These are phyloP conservation scores for Polyodon spathula DNA, from an alignment of 2,113 vertebrate species.

Conservation along the genomic window DNA sequence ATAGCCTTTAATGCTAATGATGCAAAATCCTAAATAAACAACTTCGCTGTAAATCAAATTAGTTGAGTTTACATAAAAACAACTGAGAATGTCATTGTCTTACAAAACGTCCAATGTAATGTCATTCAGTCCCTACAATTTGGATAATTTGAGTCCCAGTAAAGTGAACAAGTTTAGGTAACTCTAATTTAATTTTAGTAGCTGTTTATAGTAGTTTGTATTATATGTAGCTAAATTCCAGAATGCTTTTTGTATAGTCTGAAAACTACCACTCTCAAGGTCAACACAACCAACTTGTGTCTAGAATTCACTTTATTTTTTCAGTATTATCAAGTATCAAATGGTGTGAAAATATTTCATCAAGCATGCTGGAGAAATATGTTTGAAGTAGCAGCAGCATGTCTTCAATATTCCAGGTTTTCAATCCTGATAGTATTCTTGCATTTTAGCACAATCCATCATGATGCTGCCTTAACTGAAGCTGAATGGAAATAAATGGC, in stretches of 20 bases:
- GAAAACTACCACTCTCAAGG: neutral
- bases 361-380: neutral
- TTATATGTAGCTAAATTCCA: neutral
- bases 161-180: too few relatives aligned
- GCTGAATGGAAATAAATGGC: conserved; percentile 25
- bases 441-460: neutral
- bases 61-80: too few relatives aligned
- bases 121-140: too few relatives aligned
- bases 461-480: neutral
- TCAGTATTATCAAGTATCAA: neutral
- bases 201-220: too few relatives aligned
- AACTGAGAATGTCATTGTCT: too few relatives aligned
- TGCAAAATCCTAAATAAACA: too few relatives aligned
- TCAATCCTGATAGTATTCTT: neutral
- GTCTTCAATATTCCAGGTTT: neutral
- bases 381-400: conserved; percentile 1
- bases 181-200: too few relatives aligned
- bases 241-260: neutral
- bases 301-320: neutral
- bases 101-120: too few relatives aligned
- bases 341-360: conserved; percentile 1
- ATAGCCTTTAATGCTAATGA: too few relatives aligned
- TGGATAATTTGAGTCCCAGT: too few relatives aligned
- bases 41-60: too few relatives aligned
- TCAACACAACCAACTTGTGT: neutral